A percentile compares a stretch with the other conserved stretches of the same genome.
Evolutionary conservation across 2,113 vertebrate species (phyloP).

Genomic region (Noctilio leporinus): DNA sequence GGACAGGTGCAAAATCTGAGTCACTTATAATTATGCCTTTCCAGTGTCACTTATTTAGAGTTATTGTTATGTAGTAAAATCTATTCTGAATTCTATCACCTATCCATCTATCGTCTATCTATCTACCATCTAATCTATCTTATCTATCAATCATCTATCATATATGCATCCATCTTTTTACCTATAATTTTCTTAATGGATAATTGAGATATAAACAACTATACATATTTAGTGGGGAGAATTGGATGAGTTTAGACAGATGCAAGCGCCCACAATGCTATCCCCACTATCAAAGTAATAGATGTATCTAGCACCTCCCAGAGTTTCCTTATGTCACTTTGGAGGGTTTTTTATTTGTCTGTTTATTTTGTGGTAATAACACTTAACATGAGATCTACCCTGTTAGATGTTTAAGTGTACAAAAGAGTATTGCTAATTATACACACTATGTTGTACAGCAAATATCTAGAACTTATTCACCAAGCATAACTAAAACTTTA

Average conservation of each 20-base stretch:
- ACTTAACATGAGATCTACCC: background rate
- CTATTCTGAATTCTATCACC: background rate
- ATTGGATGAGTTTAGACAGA: background rate
- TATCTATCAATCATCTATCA: background rate
- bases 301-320: background rate
- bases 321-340: background rate
- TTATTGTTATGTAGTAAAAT: background rate
- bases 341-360: background rate
- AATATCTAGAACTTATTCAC: background rate
- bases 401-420: background rate
- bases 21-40: background rate
- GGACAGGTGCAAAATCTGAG: background rate
- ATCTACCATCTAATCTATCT: background rate
- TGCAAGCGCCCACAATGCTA: background rate
- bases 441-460: background rate
- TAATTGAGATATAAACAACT: background rate
- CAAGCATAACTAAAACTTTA: background rate
- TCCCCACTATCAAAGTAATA: background rate
- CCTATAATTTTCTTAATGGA: background rate
- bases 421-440: background rate
- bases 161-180: background rate
- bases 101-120: background rate
- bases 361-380: background rate
- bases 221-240: background rate
- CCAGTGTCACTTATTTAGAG: background rate